Evolutionary conservation across 2,888 invertebrate species (phyloP).

Genomic region (Hartigia nigra): DNA sequence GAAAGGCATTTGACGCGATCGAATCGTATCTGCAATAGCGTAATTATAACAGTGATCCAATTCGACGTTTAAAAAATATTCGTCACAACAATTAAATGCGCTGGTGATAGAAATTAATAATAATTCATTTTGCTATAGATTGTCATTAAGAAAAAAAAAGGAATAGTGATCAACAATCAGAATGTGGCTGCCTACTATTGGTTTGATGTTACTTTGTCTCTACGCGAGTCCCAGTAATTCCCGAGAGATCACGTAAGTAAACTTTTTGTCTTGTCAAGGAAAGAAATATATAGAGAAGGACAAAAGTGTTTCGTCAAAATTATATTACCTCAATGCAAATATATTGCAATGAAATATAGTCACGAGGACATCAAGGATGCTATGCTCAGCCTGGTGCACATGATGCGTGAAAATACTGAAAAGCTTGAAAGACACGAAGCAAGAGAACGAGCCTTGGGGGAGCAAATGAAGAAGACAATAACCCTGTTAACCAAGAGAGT

Average conservation of each 20-base stretch:
- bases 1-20: slow-evolving; percentile 18
- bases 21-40: neutral
- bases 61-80: neutral
- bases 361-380: slow-evolving; percentile 76
- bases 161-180: slow-evolving; percentile 17
- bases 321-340: neutral
- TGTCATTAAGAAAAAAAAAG: neutral
- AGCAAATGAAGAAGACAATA: slow-evolving; percentile 81
- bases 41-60: neutral
- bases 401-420: slow-evolving; percentile 82
- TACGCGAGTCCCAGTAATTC: slow-evolving; percentile 28
- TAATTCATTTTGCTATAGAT: neutral
- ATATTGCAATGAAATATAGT: slow-evolving; percentile 49
- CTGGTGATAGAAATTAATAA: neutral
- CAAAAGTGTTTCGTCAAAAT: too few species aligned
- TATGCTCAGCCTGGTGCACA: slow-evolving; percentile 82
- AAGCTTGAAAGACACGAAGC: slow-evolving; percentile 88
- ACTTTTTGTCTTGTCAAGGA: neutral
- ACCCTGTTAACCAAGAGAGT: slow-evolving; percentile 76
- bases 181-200: slow-evolving; percentile 31
- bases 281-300: too few species aligned
- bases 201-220: slow-evolving; percentile 33
- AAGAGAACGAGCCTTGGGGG: slow-evolving; percentile 82
- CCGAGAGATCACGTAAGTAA: slow-evolving; percentile 55
- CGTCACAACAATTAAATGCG: neutral